Conservation (phyloP, 2,797 vertebrate genomes). For the Periparus ater region DNA sequence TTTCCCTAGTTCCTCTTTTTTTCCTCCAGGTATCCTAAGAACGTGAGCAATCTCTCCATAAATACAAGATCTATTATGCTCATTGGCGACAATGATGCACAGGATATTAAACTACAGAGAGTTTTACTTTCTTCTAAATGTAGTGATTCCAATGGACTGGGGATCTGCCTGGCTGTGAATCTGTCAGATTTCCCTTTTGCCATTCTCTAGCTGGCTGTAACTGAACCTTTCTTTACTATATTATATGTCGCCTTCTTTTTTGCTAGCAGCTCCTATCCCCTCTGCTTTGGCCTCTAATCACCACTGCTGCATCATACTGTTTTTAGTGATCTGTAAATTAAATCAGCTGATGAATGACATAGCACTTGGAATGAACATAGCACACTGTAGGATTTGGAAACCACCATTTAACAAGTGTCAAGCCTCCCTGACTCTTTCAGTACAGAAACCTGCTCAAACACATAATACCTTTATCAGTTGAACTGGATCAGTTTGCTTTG, state of each 20-base stretch:
- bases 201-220: not conserved
- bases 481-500: not conserved
- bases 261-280: not conserved
- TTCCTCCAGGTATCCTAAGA: not conserved
- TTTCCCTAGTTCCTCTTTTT: not conserved
- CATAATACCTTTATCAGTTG: not conserved
- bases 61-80: not conserved
- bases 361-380: rapidly evolving
- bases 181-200: not conserved
- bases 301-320: rapidly evolving
- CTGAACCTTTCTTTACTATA: not conserved
- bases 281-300: not conserved
- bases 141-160: not conserved
- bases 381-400: not conserved
- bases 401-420: not conserved
- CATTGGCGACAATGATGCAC: not conserved
- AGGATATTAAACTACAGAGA: not conserved
- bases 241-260: rapidly evolving
- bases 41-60: not conserved
- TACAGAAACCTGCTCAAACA: not conserved
- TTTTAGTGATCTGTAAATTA: not conserved
- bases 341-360: not conserved
- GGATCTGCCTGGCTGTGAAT: not conserved
- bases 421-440: not conserved
- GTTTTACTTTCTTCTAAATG: not conserved